Conservation (phyloP, 2,888 invertebrate genomes). For the Monopis laevigella region DNA sequence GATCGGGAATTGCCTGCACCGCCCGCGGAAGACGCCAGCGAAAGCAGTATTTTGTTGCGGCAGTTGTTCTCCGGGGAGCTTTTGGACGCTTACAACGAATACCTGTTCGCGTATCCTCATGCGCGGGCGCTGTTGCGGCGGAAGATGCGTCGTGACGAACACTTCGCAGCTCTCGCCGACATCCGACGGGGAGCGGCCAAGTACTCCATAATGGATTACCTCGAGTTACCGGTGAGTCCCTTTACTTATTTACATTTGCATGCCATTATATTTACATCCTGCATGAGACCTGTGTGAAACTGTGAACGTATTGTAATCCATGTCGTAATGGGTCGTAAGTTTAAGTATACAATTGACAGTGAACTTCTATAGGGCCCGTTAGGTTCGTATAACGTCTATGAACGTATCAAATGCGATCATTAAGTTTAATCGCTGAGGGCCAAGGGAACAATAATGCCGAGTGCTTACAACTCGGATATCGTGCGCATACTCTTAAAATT, state of each 20-base stretch:
- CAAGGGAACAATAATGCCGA: constrained; percentile 43
- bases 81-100: constrained; percentile 74
- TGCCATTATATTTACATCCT: constrained; percentile 2
- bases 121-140: constrained; percentile 70
- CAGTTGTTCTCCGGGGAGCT: constrained; percentile 73
- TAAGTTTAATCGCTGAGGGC: constrained; percentile 44
- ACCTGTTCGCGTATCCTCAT: constrained; percentile 68
- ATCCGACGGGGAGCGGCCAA: constrained; percentile 73
- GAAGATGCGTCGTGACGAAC: constrained; percentile 71
- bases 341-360: constrained; percentile 8
- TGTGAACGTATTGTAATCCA: too few relatives aligned
- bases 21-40: constrained; percentile 40
- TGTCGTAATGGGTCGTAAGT: too few relatives aligned
- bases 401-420: constrained; percentile 49
- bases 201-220: constrained; percentile 69
- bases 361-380: constrained; percentile 8
- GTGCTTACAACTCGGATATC: background rate
- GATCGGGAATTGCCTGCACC: constrained; percentile 48
- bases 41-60: constrained; percentile 54
- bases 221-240: constrained; percentile 74
- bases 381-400: constrained; percentile 25
- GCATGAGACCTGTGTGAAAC: background rate
- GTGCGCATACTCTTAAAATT: constrained; percentile 2
- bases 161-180: constrained; percentile 73
- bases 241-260: background rate